Base-by-base conservation (phyloP, 2,888 invertebrate genomes). In the Diaphora mendica region DNA sequence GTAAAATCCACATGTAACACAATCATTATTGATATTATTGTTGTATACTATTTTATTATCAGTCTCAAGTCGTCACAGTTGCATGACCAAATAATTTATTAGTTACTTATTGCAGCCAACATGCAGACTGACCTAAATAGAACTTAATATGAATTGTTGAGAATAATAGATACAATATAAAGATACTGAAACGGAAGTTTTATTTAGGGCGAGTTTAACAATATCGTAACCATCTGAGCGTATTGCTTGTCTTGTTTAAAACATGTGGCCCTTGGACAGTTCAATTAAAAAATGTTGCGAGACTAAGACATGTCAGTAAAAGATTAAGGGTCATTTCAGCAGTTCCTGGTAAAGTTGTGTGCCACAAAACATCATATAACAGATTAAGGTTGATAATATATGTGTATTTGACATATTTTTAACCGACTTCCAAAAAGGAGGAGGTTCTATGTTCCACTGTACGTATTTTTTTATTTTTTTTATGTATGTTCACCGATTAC, bases 121-220 rank as follows among this genome's bases (percentile, higher is more conserved):
- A 55, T 65, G 42, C n/a, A 23, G 59, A 67, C 30, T 68, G 72
- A 62, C 72, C 59, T 59, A 67, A 71, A 71, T 71, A 67, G 68
- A 55, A 62, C 64, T n/a, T n/a, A 11, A 39, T 39, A 71, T 75
- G 59, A 68, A 69, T 35, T 66, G 51, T 64, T 48, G 30, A 68
- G 55, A 70, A 67, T 73, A 67, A 74, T 68, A 74, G 64, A 76
- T 77, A 72, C 70, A 80, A 68, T 55, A 71, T 66, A 42, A 65
- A 70, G 72, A 73, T 77, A 77, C 75, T 76, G 75, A 77, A 74
- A 70, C 72, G 76, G 81, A 81, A 73, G 65, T 69, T 17, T n/a
- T 69, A 81, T 77, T 76, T 66, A 72, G 81, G 83, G 51, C 83
- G 73, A 64, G 39, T 59, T 68, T 66, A 77, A 77, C 77, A 75